These are phyloP conservation scores for Tenthredo scrophulariae DNA, from an alignment of 2,888 invertebrate species.

Conservation along the genomic window DNA sequence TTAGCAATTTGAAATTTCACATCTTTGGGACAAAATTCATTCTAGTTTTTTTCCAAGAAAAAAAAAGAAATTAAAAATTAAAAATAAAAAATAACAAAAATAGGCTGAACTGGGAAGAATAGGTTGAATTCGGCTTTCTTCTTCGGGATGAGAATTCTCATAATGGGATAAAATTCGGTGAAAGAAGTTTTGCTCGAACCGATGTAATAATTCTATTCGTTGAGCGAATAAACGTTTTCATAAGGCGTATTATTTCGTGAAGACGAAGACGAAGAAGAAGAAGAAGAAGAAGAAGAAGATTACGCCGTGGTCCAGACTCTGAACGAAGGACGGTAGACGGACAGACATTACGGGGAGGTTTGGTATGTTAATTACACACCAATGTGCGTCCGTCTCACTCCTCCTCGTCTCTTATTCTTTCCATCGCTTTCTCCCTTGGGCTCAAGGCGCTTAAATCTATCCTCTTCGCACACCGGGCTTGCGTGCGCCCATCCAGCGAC, in stretches of 20 bases:
- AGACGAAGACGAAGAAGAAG: neutral
- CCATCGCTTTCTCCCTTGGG: conserved; percentile 23
- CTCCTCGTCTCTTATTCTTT: conserved; percentile 55
- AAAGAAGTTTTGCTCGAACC: neutral
- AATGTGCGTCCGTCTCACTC: conserved; percentile 66
- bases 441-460: conserved; percentile 60
- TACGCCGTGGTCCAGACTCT: conserved; percentile 43
- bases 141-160: neutral
- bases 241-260: conserved; percentile 38
- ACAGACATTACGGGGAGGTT: conserved; percentile 68
- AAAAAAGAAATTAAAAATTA: no score
- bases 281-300: conserved; percentile 24
- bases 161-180: neutral
- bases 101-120: neutral
- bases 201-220: conserved; percentile 21
- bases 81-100: neutral
- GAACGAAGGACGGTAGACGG: conserved; percentile 56
- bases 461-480: conserved; percentile 66
- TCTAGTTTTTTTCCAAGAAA: no score
- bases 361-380: conserved; percentile 78
- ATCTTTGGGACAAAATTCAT: neutral
- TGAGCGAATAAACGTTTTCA: conserved; percentile 10
- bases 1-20: neutral
- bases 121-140: neutral
- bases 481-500: conserved; percentile 72